Base-by-base conservation (phyloP, 2,797 vertebrate species). In the Eospalax fontanierii region DNA sequence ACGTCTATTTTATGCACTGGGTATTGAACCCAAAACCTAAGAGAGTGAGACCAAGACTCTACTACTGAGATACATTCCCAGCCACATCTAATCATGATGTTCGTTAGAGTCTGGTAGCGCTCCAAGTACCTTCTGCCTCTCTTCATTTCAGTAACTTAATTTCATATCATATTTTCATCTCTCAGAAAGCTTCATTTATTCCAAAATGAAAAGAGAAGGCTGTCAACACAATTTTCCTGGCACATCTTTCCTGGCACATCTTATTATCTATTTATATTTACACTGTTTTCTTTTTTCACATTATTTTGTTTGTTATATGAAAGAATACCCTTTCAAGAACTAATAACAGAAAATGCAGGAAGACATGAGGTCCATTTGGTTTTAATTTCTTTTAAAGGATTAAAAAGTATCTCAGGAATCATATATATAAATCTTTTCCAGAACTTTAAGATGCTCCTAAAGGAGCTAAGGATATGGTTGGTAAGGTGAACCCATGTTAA, bases 341-440 rank as follows among this genome's bases (percentile, higher is more conserved):
- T 90, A 57, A 75, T 71, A 91, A 95, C 76, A 82, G 75, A 95
- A 97, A 85, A 92, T 91, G 95, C 91, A 94, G 65, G n/a, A 95
- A 59, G 54, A 79, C 19, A 91, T 91, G 40, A 84, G 85, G 89
- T 90, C 82, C 65, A 74, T 38, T 11, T 91, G 57, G 26, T 81
- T 76, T 79, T 46, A 63, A 46, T 82, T 75, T 87, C 74, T 54
- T 94, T 87, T 84, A 30, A 89, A 59, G 22, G 88, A 40, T n/a
- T 78, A 21, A 95, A 92, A 57, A 76, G 6, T 12, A 63, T 78
- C 90, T 83, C 81, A 79, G 35, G 21, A 88, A 40, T 80, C 91
- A 91, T 40, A 87, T 61, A 83, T 75, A 33, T 1, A 70, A 65
- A 90, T 9, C 59, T 74, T 30, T 88, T 94, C 87, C 75, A 21